phyloP scores from a whole-genome alignment of 1,140 invertebrate species.

The Cyclargus thomasi region DNA sequence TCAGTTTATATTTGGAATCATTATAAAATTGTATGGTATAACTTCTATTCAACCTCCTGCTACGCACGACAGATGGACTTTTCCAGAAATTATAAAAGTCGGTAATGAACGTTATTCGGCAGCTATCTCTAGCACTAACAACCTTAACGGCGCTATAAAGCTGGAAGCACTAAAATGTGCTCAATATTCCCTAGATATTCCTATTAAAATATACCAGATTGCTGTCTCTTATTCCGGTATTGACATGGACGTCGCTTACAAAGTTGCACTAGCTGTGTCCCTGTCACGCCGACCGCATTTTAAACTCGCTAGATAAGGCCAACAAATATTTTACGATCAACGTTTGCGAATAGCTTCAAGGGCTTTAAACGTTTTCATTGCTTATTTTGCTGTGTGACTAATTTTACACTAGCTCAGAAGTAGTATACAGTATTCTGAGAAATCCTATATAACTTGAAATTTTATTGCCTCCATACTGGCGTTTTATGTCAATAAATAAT shows the following conservation, averaged over 20 bases:
- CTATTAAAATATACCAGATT: conserved; percentile 41
- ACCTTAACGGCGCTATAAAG: conserved; percentile 21
- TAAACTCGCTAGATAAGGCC: conserved; percentile 36
- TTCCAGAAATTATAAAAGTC: not conserved
- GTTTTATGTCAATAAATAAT: conserved; percentile 40
- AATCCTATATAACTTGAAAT: conserved; percentile 42
- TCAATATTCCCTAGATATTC: conserved; percentile 37
- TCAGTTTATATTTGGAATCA: too few species aligned
- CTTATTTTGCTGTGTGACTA: conserved; percentile 66
- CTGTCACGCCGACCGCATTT: conserved; percentile 28
- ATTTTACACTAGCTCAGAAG: conserved; percentile 57
- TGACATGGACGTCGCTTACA: conserved; percentile 45
- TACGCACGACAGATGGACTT: too few species aligned
- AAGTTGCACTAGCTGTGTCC: conserved; percentile 43
- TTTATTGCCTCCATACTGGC: conserved; percentile 40
- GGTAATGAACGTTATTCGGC: not conserved
- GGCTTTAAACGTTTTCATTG: conserved; percentile 59
- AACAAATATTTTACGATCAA: conserved; percentile 50
- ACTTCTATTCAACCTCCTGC: too few species aligned
- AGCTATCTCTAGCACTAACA: conserved; percentile 14
- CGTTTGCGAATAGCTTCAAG: conserved; percentile 48
- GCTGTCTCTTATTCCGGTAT: conserved; percentile 50
- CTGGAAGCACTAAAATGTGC: conserved; percentile 24
- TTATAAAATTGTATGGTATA: too few species aligned
- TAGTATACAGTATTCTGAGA: conserved; percentile 48